These are phyloP conservation scores for Junonia oenone DNA, from an alignment of 2,888 invertebrate genomes.

Conservation along the genomic window DNA sequence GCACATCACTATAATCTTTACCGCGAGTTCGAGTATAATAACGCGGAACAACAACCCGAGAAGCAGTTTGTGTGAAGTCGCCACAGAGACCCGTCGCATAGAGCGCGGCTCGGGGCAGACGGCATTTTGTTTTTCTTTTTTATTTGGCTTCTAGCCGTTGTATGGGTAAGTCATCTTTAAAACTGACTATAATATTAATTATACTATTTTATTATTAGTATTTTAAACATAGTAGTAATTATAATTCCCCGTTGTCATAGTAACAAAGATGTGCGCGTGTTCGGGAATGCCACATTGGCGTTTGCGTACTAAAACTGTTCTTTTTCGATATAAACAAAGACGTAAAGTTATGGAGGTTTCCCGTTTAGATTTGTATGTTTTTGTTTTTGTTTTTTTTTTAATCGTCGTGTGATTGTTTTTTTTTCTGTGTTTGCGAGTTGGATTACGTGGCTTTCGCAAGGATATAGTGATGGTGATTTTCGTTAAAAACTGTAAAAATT, in stretches of 20 bases:
- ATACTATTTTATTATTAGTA: neutral
- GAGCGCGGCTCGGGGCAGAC: conserved; percentile 63
- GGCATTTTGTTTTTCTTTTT: conserved; percentile 69
- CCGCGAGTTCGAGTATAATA: conserved; percentile 44
- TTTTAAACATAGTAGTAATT: neutral
- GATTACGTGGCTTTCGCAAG: no score
- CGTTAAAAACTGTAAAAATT: no score
- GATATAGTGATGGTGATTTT: no score
- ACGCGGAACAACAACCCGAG: conserved; percentile 49
- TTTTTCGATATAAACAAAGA: conserved; percentile 21
- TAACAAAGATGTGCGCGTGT: conserved; percentile 26
- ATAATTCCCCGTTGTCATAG: conserved; percentile 19
- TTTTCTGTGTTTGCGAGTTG: no score
- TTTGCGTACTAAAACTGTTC: conserved; percentile 16
- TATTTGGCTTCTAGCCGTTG: conserved; percentile 81
- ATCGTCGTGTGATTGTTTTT: neutral
- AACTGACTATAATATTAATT: conserved; percentile 19
- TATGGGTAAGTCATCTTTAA: conserved; percentile 68
- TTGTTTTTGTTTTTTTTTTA: neutral
- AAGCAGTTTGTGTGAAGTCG: conserved; percentile 67
- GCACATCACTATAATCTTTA: conserved; percentile 30
- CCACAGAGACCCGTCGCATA: conserved; percentile 50
- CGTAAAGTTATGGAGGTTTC: neutral
- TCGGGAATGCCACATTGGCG: conserved; percentile 4
- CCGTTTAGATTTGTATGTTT: neutral